Evolutionary conservation across 2,888 invertebrate species (phyloP).

Genomic region (Theristus sp.): DNA sequence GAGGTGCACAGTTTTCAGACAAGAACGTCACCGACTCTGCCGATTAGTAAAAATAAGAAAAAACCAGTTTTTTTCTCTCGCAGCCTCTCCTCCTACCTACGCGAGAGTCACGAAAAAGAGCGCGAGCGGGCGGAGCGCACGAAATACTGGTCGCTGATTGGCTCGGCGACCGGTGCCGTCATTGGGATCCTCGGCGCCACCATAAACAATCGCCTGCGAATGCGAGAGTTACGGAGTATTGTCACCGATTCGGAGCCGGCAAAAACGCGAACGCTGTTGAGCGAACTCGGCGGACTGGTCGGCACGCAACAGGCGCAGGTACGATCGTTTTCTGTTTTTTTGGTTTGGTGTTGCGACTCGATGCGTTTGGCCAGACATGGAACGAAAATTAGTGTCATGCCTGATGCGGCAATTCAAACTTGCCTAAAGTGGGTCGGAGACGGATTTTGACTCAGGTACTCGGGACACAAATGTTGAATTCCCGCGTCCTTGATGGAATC

Average conservation of each 20-base stretch:
- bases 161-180: conserved; percentile 46
- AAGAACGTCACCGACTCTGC: too few species aligned
- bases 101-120: conserved; percentile 64
- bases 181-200: conserved; percentile 44
- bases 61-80: background rate
- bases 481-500: too few species aligned
- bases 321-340: background rate
- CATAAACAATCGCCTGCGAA: conserved; percentile 19
- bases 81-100: conserved; percentile 51
- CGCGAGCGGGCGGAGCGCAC: conserved; percentile 58
- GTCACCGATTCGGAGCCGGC: conserved; percentile 11
- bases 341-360: background rate
- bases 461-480: too few species aligned
- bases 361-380: too few species aligned
- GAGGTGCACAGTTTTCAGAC: too few species aligned
- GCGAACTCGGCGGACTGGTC: conserved; percentile 11
- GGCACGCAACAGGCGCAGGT: conserved; percentile 13
- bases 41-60: too few species aligned
- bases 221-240: conserved; percentile 19
- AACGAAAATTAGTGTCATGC: too few species aligned
- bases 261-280: conserved; percentile 3
- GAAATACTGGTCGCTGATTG: conserved; percentile 62
- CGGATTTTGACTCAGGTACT: too few species aligned
- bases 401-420: too few species aligned
- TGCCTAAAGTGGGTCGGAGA: too few species aligned